These are phyloP conservation scores for Dicaeum eximium DNA, from an alignment of 2,113 vertebrate genomes.

Conservation along the genomic window DNA sequence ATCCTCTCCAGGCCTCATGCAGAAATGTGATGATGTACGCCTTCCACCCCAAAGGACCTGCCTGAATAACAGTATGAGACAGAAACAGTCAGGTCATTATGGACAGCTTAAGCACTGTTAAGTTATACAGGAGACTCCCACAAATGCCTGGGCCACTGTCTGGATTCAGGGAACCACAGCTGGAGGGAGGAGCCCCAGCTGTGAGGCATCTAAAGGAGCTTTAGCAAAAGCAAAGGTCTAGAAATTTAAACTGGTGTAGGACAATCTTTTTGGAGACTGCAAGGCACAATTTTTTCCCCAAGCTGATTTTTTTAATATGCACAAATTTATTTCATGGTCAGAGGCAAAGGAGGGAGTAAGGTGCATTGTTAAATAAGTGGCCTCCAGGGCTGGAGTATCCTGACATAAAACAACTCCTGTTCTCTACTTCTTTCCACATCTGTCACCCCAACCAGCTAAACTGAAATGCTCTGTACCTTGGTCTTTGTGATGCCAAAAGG, in stretches of 20 bases:
- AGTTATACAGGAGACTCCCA: background rate
- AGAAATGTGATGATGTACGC: background rate
- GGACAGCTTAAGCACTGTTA: background rate
- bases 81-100: background rate
- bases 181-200: background rate
- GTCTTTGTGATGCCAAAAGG: background rate
- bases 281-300: background rate
- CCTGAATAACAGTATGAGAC: background rate
- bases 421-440: background rate
- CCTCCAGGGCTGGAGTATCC: background rate
- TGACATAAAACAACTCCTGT: background rate
- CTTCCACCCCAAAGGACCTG: background rate
- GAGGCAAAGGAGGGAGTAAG: background rate
- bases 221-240: background rate
- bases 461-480: background rate
- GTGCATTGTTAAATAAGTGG: rapidly evolving
- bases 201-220: background rate
- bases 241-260: background rate
- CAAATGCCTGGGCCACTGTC: rapidly evolving
- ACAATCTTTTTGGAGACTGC: background rate
- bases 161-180: background rate
- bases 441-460: background rate
- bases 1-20: background rate
- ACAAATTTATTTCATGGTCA: background rate
- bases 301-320: background rate